phyloP scores from a whole-genome alignment of 2,797 vertebrate species.

The Anisognathus igniventris region DNA sequence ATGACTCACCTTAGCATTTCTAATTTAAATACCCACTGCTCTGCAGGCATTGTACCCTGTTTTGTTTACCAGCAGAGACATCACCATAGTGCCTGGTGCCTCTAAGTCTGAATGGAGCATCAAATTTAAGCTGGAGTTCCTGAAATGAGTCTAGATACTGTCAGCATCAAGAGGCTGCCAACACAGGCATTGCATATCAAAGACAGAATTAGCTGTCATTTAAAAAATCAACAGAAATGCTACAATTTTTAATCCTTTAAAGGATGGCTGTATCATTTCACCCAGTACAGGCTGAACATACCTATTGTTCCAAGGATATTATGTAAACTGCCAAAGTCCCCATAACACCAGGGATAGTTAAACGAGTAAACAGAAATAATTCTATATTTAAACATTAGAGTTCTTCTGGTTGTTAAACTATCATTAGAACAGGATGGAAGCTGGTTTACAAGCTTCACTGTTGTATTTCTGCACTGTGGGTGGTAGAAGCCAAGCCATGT shows the following conservation, averaged over 20 bases:
- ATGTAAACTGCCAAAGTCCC: slow-evolving; percentile 44
- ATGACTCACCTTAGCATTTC: background rate
- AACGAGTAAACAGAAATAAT: slow-evolving; percentile 64
- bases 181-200: slow-evolving; percentile 12
- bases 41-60: background rate
- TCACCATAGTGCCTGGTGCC: slow-evolving; percentile 21
- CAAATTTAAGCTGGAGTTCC: background rate
- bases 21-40: background rate
- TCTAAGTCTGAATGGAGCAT: background rate
- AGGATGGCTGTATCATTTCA: slow-evolving; percentile 19
- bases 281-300: background rate
- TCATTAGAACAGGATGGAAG: slow-evolving; percentile 59
- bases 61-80: slow-evolving; percentile 25
- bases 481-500: slow-evolving; percentile 57
- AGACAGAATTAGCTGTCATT: background rate
- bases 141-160: slow-evolving; percentile 3
- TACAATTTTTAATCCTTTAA: slow-evolving; percentile 21
- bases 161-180: slow-evolving; percentile 1
- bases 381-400: slow-evolving; percentile 62
- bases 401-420: slow-evolving; percentile 62
- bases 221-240: background rate
- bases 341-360: slow-evolving; percentile 10
- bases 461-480: slow-evolving; percentile 46
- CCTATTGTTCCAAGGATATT: slow-evolving; percentile 1
- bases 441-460: slow-evolving; percentile 48